Evolutionary conservation across 2,113 vertebrate genomes (phyloP).

Genomic region (Eidolon helvum): DNA sequence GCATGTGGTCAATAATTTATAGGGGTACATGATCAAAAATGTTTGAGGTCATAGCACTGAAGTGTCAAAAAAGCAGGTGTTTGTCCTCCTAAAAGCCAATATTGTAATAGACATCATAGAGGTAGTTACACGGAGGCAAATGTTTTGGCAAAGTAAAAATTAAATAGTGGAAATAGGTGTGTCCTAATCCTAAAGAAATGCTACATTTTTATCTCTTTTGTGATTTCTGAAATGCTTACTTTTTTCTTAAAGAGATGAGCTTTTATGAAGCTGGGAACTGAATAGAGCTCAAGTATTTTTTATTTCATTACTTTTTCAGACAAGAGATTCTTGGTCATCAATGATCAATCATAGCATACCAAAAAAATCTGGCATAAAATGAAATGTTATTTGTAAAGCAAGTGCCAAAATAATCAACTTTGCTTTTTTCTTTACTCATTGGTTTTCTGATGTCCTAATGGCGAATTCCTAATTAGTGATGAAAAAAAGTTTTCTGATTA

Average conservation of each 20-base stretch:
- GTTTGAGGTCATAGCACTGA: neutral
- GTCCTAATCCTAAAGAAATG: neutral
- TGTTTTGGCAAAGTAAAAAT: constrained; percentile 19
- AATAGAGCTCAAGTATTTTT: constrained; percentile 17
- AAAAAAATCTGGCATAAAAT: constrained; percentile 31
- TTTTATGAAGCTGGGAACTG: constrained; percentile 11
- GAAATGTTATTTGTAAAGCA: neutral
- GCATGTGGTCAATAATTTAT: neutral
- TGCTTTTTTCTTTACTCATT: neutral
- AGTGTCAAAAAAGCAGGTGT: neutral
- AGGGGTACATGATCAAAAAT: neutral
- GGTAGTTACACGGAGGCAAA: neutral
- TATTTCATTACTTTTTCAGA: constrained; percentile 54
- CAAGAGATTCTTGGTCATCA: constrained; percentile 31
- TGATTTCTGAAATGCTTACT: constrained; percentile 27
- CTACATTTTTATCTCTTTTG: neutral
- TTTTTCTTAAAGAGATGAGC: constrained; percentile 49
- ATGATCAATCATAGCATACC: neutral
- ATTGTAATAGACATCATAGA: neutral
- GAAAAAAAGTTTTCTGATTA: neutral
- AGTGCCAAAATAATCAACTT: neutral
- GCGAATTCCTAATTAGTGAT: neutral
- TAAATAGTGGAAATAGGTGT: constrained; percentile 37
- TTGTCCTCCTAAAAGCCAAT: neutral
- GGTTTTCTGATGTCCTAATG: neutral